Evolutionary conservation across 2,797 vertebrate genomes (phyloP).

Genomic region (Mus spretus): DNA sequence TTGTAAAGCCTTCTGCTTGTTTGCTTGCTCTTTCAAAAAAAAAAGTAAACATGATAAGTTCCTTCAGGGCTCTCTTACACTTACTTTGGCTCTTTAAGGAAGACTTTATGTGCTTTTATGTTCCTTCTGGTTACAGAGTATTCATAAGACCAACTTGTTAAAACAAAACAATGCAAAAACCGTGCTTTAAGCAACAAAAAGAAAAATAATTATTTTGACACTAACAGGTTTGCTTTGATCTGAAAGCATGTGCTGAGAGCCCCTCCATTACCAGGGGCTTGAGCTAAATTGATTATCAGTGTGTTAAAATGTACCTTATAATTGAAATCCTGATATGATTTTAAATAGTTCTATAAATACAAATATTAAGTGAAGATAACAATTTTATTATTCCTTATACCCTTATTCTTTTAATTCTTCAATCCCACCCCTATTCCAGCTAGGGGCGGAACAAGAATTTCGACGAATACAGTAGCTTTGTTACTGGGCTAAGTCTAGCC

Average conservation of each 20-base stretch:
- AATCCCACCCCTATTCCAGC: background rate
- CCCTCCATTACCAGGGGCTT: slow-evolving; percentile 4
- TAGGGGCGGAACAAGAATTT: background rate
- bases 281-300: background rate
- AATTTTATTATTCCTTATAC: background rate
- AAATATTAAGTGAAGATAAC: slow-evolving; percentile 43
- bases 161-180: background rate
- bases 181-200: background rate
- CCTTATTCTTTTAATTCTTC: slow-evolving; percentile 44
- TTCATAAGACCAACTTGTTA: background rate
- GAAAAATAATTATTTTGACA: slow-evolving; percentile 22
- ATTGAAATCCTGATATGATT: slow-evolving; percentile 41
- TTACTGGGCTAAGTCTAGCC: background rate
- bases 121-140: slow-evolving; percentile 1
- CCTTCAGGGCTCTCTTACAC: background rate
- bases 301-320: background rate
- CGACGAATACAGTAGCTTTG: background rate
- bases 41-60: slow-evolving; percentile 32
- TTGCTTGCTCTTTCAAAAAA: slow-evolving; percentile 54
- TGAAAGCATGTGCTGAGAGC: background rate
- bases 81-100: slow-evolving; percentile 37
- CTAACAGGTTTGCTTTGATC: slow-evolving; percentile 3
- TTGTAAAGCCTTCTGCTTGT: slow-evolving; percentile 25
- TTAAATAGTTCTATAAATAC: slow-evolving; percentile 34
- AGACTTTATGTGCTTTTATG: background rate